Evolutionary conservation across 2,113 vertebrate genomes (phyloP), one percentile per base, ranked within the genome.

Genomic region (Pteruthius melanotis): DNA sequence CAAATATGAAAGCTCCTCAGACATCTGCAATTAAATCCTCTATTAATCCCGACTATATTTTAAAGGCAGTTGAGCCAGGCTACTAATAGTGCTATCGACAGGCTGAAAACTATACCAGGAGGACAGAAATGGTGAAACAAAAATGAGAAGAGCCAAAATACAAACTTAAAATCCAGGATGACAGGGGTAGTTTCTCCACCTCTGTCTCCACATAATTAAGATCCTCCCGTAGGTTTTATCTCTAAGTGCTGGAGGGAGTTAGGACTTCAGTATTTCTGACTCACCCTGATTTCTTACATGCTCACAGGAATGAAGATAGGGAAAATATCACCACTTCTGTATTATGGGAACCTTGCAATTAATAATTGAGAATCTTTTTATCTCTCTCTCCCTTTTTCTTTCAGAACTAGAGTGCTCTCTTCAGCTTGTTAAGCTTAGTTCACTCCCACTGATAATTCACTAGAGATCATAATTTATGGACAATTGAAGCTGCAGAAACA

Each of bases 381-480:
- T 98, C 95, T 97, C 92, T 87, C 91, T 96, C 93, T 96, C 87
- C 77, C 87, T 99, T 99, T 98, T 98, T 98, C 98, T 98, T 97
- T 97, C 96, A 75, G 94, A 98, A 98, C 96, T 97, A 98, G 97
- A 98, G 98, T 98, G 98, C 97, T 98, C 97, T 98, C 98, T 98
- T 98, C 97, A 98, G 98, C 98, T 98, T 98, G 98, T 99, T 99
- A 98, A 99, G 98, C 97, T 98, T 97, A 97, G 98, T 98, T 98
- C 98, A 97, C 98, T 99, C 98, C 99, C 98, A 98, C 98, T 98
- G 99, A 98, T 98, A 98, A 99, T 98, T 99, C 99, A 99, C 99
- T 97, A 98, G 99, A 99, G 99, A 99, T 99, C 98, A 98, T 99
- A 98, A 99, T 99, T 99, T 99, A 99, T 99, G 99, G 99, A 99